Evolutionary conservation across 2,797 vertebrate genomes (phyloP), one percentile per base, ranked within the genome.

Genomic region (Pipistrellus kuhlii): DNA sequence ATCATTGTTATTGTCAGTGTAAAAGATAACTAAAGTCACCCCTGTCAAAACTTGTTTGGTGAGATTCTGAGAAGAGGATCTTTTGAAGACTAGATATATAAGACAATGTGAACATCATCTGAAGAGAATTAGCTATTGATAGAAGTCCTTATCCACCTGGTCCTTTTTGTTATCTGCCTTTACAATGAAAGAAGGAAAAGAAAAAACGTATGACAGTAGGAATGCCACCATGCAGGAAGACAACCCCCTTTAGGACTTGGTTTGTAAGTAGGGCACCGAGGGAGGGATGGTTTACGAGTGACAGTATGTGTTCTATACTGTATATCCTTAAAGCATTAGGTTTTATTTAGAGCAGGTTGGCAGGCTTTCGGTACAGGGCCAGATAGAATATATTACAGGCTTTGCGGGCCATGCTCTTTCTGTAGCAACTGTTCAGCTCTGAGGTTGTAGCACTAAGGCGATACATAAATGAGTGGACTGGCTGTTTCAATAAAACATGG

Each of bases 11-110:
- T 93, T 93, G 82, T 93, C 75, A 77, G 0, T 96, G 95, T 92
- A 95, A 94, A 96, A 94, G 57, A 80, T 53, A 92, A 75, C 32
- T 94, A 62, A 91, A 93, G 64, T 94, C 77, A 95, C 68, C 38
- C 64, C 30, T 94, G 89, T 77, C 35, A 80, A 69, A 89, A 85
- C 90, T 87, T 77, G 35, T 94, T 97, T 89, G 66, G 51, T 30
- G 6, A 93, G 80, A 93, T 85, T 92, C 62, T 90, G 77, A 46
- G 46, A 85, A 91, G 72, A 83, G 17, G 21, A 15, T 73, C 6
- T 48, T 86, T 95, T 94, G 51, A 88, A 89, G 46, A n/a, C 11
- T 81, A 80, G 23, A 62, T 85, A 25, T 44, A 9, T 71, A 51
- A 94, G 55, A 59, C 35, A 89, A 66, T 35, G 18, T 59, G 62